Base-by-base conservation (phyloP, 2,113 vertebrate species). In the Limnothrissa miodon region DNA sequence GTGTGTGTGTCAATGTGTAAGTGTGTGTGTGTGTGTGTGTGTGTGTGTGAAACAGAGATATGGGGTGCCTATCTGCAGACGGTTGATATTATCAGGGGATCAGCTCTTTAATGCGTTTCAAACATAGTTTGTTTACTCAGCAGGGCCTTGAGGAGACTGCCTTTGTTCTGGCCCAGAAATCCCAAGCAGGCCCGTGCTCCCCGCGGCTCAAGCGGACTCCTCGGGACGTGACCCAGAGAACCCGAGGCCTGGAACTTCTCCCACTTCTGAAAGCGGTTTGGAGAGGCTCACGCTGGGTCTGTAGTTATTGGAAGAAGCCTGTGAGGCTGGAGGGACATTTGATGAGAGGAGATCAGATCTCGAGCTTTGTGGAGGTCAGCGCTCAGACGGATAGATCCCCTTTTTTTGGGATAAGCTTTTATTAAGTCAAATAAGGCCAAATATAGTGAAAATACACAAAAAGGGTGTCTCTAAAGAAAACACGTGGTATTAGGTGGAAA, bases 71-170 rank as follows among this genome's bases (percentile, higher is more conserved):
- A 74, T 74, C 66, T 51, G 66, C 45, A 82, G 45, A 84, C 45
- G 36, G 84, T 78, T 87, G 81, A 86, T 84, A 29, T 53, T 82
- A 88, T 85, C 80, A 85, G 48, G 17, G 81, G 74, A 88, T 74
- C 51, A 84, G 44, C 46, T 85, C 82, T 86, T 85, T 81, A 82
- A 83, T 78, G 82, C 78, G 74, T 51, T 84, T 84, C 82, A 82
- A 51, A 53, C 48, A 39, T 66, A 80, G 82, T 80, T 82, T 86
- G 84, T 89, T 86, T 89, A 83, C 80, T 85, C 80, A 82, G 45
- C 56, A 39, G 79, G 51, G 81, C 42, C 46, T 78, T n/a, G 25
- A 81, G 51, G 53, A 78, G 45, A 87, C 56, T 80, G 59, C 79
- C 59, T 81, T 83, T 82, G 78, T 85, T 85, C 85, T 86, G 66